Evolutionary conservation across 1,140 invertebrate species (phyloP).

Genomic region (Pseudomyrmex gracilis): DNA sequence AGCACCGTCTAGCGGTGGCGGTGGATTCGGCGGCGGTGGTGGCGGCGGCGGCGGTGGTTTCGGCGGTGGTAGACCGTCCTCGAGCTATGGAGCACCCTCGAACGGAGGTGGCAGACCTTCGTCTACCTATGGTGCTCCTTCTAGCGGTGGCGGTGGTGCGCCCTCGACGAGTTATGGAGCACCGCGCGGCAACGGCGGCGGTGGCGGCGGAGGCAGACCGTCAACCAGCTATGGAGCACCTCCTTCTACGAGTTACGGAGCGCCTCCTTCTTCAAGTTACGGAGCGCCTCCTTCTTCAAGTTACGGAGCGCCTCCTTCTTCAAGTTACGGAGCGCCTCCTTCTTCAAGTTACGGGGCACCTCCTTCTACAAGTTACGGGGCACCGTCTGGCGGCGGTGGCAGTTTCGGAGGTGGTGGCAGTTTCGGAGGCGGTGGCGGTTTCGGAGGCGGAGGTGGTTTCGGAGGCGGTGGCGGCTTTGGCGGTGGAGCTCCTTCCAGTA

Average conservation of each 20-base stretch:
- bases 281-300: neutral
- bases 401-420: too few relatives aligned
- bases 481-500: constrained; percentile 72
- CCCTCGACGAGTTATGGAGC: constrained; percentile 25
- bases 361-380: constrained; percentile 71
- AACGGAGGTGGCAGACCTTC: constrained; percentile 69
- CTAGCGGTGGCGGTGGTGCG: constrained; percentile 76
- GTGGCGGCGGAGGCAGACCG: constrained; percentile 59
- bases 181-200: constrained; percentile 66
- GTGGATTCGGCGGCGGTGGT: constrained; percentile 81
- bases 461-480: constrained; percentile 52
- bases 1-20: constrained; percentile 75
- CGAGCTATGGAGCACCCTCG: constrained; percentile 53
- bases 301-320: constrained; percentile 72
- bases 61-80: constrained; percentile 76
- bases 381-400: constrained; percentile 50
- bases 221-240: constrained; percentile 81
- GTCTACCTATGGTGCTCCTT: constrained; percentile 71
- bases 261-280: constrained; percentile 18
- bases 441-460: constrained; percentile 75
- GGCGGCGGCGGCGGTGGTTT: constrained; percentile 61
- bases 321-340: constrained; percentile 74
- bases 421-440: too few relatives aligned
- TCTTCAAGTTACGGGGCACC: constrained; percentile 81
- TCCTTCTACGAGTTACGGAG: constrained; percentile 72